Evolutionary conservation across 2,113 vertebrate genomes (phyloP), one percentile per base, ranked within the genome.

Genomic region (Leptocoma aspasia): DNA sequence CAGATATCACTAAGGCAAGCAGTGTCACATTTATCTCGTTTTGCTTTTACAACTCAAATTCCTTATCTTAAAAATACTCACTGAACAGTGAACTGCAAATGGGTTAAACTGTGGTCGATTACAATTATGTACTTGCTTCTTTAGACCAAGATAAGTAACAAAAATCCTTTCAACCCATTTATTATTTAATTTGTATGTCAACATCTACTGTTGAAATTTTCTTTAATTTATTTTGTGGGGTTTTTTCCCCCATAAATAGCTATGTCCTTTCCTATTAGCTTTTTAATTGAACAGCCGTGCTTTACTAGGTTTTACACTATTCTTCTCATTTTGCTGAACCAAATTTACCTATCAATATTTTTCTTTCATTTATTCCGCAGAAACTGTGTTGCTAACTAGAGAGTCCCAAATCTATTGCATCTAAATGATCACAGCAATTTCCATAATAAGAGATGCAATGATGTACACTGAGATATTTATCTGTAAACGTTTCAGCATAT

Each of bases 181-280:
- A 95, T 97, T 96, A 94, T 27, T 75, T 92, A 95, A 97, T 97
- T 97, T 96, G n/a, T 79, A 64, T 71, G 68, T 83, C 59, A 78
- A n/a, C 19, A 6, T 81, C 71, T 88, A 76, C 27, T 76, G 49
- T 52, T 89, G 76, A 82, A 77, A 47, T 49, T 73, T 15, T 92
- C 53, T 91, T 95, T 13, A 44, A 30, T 83, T 52, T 84, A 63
- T 88, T 94, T 91, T 69, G 44, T 41, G 56, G 7, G 16, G 1
- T 9, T 33, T 68, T 61, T 59, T 8, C 1, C 12, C 9, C 23
- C 57, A 60, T 60, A 89, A 71, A 60, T 16, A 69, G 15, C 26
- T 37, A 50, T 11, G 17, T n/a, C 57, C 21, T 77, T 88, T 69
- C 37, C 27, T 66, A 47, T 82, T 85, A 82, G 9, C 14, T 89